A percentile compares a stretch with the other conserved stretches of the same genome.
Evolutionary conservation across 2,797 vertebrate genomes (phyloP).

Genomic region (Setipinna tenuifilis): DNA sequence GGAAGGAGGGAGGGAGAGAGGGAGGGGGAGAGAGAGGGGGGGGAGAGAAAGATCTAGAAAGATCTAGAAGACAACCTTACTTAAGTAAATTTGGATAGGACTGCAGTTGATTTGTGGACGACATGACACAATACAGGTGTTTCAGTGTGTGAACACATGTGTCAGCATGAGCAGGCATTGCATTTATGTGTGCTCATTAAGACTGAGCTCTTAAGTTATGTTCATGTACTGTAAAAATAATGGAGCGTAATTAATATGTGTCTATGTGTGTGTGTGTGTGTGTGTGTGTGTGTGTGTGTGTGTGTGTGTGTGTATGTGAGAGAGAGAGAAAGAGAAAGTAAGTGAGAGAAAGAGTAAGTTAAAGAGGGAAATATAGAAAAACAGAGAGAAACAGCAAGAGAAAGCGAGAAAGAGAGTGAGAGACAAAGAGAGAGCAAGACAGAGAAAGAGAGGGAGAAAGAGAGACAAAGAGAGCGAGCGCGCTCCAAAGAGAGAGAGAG

Average conservation of each 20-base stretch:
- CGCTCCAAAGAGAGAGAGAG: too few species aligned
- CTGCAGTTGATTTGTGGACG: neutral
- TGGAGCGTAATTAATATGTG: neutral
- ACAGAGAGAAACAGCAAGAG: too few species aligned
- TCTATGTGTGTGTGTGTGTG: neutral
- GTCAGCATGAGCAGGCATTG: neutral
- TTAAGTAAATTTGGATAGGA: neutral
- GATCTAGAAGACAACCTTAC: too few species aligned
- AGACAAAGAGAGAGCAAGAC: too few species aligned
- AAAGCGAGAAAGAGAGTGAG: too few species aligned
- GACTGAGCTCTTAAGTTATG: neutral
- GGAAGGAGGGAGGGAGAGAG: neutral
- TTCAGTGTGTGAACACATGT: neutral
- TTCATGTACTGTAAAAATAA: neutral
- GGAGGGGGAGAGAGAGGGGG: neutral
- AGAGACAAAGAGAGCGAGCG: too few species aligned
- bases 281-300: neutral
- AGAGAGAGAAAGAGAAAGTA: too few species aligned
- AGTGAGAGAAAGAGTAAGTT: too few species aligned
- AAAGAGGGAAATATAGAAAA: too few species aligned
- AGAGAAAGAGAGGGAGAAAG: too few species aligned
- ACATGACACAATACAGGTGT: neutral
- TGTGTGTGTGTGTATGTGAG: neutral
- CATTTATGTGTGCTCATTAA: neutral
- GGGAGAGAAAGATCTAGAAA: neutral